phyloP scores from a whole-genome alignment of 2,113 vertebrate genomes.

The Rutilus rutilus region DNA sequence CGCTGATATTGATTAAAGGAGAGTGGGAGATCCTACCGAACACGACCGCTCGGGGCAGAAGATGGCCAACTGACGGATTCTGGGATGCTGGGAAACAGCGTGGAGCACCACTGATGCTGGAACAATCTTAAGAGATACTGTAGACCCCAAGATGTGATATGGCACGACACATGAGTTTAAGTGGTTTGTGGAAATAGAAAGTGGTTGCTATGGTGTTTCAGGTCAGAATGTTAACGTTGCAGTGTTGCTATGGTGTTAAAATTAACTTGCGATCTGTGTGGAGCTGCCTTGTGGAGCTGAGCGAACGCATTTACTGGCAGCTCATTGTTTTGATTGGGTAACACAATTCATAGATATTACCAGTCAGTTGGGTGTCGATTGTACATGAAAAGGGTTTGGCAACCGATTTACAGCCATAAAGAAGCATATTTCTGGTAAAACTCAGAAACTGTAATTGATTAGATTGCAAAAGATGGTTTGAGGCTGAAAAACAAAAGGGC shows the following conservation, averaged over 20 bases:
- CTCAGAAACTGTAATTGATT: background rate
- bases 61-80: background rate
- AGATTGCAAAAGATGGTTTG: slow-evolving; percentile 2
- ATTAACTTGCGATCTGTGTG: background rate
- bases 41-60: background rate
- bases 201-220: slow-evolving; percentile 51
- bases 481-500: background rate
- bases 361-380: background rate
- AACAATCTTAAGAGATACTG: slow-evolving; percentile 7
- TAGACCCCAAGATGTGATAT: background rate
- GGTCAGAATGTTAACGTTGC: slow-evolving; percentile 42
- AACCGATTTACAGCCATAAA: background rate
- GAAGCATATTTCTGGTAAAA: background rate
- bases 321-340: slow-evolving; percentile 4
- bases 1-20: slow-evolving; percentile 14
- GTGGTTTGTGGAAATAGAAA: slow-evolving; percentile 34
- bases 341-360: background rate
- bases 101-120: background rate
- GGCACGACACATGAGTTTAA: background rate
- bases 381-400: background rate
- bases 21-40: background rate
- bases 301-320: slow-evolving; percentile 10
- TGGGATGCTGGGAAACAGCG: slow-evolving; percentile 13
- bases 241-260: slow-evolving; percentile 40
- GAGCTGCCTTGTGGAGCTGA: slow-evolving; percentile 17